Percentiles rank a stretch among this genome's conserved stretches.
Conservation (phyloP, 1,140 invertebrate genomes). For the Temnothorax curvispinosus region DNA sequence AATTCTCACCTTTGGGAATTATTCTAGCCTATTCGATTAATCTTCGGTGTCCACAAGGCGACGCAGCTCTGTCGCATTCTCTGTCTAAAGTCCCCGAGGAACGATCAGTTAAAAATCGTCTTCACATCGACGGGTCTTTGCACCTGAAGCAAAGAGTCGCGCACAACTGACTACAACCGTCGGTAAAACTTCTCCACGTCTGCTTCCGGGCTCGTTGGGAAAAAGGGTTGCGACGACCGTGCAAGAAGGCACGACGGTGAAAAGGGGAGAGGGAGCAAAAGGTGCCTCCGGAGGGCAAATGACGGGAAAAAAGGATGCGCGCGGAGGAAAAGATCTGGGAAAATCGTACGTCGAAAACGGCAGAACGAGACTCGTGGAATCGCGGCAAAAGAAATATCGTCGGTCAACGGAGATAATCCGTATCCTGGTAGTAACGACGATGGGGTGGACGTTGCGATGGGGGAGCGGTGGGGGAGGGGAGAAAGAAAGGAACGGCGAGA, state of each 20-base stretch:
- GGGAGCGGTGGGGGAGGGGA: conserved; percentile 36
- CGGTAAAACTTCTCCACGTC: conserved; percentile 60
- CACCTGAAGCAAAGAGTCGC: conserved; percentile 16
- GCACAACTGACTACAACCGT: conserved; percentile 32
- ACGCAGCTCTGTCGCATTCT: not conserved
- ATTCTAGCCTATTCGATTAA: conserved; percentile 37
- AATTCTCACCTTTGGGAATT: not conserved
- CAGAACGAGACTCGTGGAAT: conserved; percentile 70
- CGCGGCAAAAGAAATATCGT: conserved; percentile 83
- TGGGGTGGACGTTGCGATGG: conserved; percentile 66
- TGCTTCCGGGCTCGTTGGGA: conserved; percentile 28
- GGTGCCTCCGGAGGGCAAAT: conserved; percentile 51
- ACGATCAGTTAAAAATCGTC: conserved; percentile 56
- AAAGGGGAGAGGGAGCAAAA: conserved; percentile 2
- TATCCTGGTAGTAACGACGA: conserved; percentile 85
- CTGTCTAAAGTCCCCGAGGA: conserved; percentile 13
- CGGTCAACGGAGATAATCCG: conserved; percentile 83
- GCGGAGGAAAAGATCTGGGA: conserved; percentile 63
- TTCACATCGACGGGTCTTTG: conserved; percentile 2
- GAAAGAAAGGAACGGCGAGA: conserved; percentile 25
- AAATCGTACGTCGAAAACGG: conserved; percentile 68
- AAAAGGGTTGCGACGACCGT: conserved; percentile 59
- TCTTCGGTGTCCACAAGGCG: conserved; percentile 22
- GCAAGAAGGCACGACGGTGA: not conserved
- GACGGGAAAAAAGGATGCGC: conserved; percentile 52